Base-by-base conservation (phyloP, 2,888 invertebrate genomes). In the Blera fallax region DNA sequence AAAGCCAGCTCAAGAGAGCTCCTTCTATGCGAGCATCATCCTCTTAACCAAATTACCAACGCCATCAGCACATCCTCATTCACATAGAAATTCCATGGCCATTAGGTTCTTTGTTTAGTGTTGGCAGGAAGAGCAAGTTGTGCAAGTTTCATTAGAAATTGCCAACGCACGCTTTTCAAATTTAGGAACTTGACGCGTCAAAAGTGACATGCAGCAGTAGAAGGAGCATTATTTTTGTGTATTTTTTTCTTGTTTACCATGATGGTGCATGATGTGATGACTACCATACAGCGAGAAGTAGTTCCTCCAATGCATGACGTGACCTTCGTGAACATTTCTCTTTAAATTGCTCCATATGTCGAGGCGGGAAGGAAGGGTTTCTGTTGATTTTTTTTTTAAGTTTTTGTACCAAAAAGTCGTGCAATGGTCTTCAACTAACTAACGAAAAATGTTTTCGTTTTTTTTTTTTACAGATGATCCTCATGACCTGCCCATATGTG, bases 401-500 rank as follows among this genome's bases (percentile, higher is more conserved):
- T 29, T 69, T 18, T 32, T 10, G 21, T 40, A 37, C 32, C n/a
- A 32, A 52, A 80, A 85, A 85, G 67, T 85, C 84, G 84, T 84
- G 84, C 80, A 65, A 65, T 27, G n/a, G 54, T 54, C 14, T 56
- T 24, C 29, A 24, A 77, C 50, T 62, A 69, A 81, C 73, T 40
- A 65, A 65, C 54, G n/a, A 21, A 37, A 40, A 27, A n/a, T 34
- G 16, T 65, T 43, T 50, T 52, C 11, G 29, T 40, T 83, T 40
- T 60, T 54, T 60, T 52, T 56, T 32, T 60, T 81, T 84, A 24
- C 81, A 87, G 87, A 79, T 87, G 87, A 87, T 87, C 87, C 79
- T 64, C 84, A 87, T 87, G 81, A 87, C 70, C 87, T 87, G 84
- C 81, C 87, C 85, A 87, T 87, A 87, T 85, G 73, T 76, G 64